A percentile compares a stretch with the other conserved stretches of the same genome.
Conservation (phyloP, 2,113 vertebrate species). For the Esox niger region DNA sequence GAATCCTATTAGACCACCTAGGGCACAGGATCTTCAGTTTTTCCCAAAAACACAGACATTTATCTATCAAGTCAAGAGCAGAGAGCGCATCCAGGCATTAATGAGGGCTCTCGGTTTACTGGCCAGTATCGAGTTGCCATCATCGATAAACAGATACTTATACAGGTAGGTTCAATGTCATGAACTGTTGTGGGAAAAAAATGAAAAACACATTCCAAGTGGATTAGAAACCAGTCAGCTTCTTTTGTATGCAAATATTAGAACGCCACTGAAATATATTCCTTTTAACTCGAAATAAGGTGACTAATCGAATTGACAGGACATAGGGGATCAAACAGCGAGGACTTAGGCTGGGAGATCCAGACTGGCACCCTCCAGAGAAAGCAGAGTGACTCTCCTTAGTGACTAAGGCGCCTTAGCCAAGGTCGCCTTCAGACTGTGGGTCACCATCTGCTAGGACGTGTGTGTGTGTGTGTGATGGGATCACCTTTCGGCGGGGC, state of each 20-base stretch:
- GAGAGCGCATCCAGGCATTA: slow-evolving; percentile 9
- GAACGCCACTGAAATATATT: neutral
- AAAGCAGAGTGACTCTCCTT: neutral
- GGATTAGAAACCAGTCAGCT: no score
- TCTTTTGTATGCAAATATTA: neutral
- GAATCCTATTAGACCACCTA: slow-evolving; percentile 39
- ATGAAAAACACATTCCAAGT: no score
- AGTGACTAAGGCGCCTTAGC: slow-evolving; percentile 10
- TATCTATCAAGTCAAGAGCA: slow-evolving; percentile 43
- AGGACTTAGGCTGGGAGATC: neutral
- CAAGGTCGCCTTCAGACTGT: slow-evolving; percentile 46
- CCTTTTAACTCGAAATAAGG: no score
- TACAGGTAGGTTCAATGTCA: neutral
- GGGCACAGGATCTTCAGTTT: slow-evolving; percentile 22
- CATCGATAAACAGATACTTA: slow-evolving; percentile 26
- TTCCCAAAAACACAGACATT: slow-evolving; percentile 30
- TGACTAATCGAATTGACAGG: no score
- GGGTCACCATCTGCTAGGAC: slow-evolving; percentile 3
- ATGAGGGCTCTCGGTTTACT: slow-evolving; percentile 28
- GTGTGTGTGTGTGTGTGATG: slow-evolving; percentile 31
- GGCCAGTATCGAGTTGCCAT: slow-evolving; percentile 8
- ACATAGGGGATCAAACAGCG: neutral
- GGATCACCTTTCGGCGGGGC: slow-evolving; percentile 90
- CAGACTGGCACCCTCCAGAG: neutral
- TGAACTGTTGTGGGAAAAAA: neutral